phyloP scores from a whole-genome alignment of 2,797 vertebrate species.

The Apogon talboti region DNA sequence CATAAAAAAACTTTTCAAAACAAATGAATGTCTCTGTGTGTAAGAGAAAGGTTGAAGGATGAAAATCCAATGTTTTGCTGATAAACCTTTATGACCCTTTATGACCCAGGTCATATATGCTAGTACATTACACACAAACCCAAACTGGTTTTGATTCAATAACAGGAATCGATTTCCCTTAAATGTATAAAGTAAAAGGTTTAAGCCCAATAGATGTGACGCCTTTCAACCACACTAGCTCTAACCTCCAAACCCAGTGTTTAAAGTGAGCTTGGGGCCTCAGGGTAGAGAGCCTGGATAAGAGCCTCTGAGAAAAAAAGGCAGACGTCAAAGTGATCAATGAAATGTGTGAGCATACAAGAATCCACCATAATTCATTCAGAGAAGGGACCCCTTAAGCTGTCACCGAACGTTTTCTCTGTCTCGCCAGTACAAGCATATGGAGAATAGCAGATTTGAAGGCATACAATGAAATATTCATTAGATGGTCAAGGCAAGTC shows the following conservation, averaged over 20 bases:
- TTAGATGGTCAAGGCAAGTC: conserved; percentile 38
- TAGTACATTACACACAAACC: background rate
- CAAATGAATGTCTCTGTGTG: conserved; percentile 9
- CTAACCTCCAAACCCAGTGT: conserved; percentile 23
- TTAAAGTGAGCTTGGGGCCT: conserved; percentile 10
- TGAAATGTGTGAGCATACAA: conserved; percentile 48
- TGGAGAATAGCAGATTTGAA: conserved; percentile 37
- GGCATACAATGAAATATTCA: conserved; percentile 55
- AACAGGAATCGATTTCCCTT: background rate
- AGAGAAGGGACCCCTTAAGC: conserved; percentile 34
- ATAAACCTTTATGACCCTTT: conserved; percentile 3
- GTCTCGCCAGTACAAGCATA: conserved; percentile 45
- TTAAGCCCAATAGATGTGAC: conserved; percentile 24
- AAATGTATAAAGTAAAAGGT: conserved; percentile 14
- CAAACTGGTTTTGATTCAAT: background rate
- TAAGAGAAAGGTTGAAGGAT: conserved; percentile 5
- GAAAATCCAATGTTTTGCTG: background rate
- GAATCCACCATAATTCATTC: conserved; percentile 59
- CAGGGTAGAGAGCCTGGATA: conserved; percentile 3
- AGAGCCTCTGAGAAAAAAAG: conserved; percentile 31
- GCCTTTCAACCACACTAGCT: conserved; percentile 40
- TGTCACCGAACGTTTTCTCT: conserved; percentile 49
- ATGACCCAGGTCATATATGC: background rate
- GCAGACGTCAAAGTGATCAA: conserved; percentile 64
- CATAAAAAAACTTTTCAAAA: background rate